Evolutionary conservation across 2,797 vertebrate species (phyloP).

Genomic region (Oceanodroma leucorhoa): DNA sequence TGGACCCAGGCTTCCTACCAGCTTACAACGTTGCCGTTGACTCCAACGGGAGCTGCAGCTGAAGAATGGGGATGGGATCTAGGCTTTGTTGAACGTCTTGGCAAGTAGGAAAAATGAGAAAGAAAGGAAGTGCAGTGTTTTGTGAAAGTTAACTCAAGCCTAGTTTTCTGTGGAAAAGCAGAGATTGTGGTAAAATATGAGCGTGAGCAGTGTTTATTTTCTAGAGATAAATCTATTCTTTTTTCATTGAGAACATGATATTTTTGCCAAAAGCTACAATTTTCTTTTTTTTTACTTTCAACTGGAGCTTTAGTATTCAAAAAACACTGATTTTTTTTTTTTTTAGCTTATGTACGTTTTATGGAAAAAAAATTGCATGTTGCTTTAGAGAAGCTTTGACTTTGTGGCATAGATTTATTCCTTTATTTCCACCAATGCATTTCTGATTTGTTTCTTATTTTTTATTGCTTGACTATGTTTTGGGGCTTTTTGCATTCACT

Average conservation of each 20-base stretch:
- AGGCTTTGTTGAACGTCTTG: neutral
- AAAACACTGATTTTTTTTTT: neutral
- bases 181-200: neutral
- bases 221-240: neutral
- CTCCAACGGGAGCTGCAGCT: neutral
- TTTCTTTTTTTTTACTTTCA: neutral
- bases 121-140: neutral
- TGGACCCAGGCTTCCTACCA: neutral
- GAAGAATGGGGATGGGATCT: neutral
- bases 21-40: fast-evolving
- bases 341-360: neutral
- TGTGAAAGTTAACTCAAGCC: neutral
- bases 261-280: neutral
- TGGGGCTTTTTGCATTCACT: neutral
- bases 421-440: neutral
- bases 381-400: neutral
- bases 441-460: neutral
- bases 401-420: neutral
- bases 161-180: neutral
- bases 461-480: neutral
- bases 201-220: neutral
- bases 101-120: neutral
- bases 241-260: neutral
- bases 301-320: neutral
- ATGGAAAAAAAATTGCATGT: neutral